Percentiles rank a stretch among this genome's conserved stretches.
Conservation (phyloP, 2,888 invertebrate species). For the Pimpla rufipes region DNA sequence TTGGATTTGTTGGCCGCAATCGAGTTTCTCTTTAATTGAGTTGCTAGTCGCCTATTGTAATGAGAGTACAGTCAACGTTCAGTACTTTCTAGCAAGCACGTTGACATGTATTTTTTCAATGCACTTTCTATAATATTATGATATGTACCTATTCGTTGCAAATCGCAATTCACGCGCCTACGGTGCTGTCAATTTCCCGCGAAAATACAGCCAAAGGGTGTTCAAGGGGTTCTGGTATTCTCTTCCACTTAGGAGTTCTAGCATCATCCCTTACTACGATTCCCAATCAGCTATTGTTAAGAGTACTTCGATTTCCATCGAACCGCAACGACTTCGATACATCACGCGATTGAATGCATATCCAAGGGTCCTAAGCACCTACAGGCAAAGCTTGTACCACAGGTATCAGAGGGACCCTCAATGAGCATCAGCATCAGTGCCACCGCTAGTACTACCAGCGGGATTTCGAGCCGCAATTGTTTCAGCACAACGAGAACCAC, state of each 20-base stretch:
- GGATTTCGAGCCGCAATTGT: slow-evolving; percentile 20
- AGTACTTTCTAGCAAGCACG: too few relatives aligned
- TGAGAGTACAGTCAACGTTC: too few relatives aligned
- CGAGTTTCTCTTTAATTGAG: too few relatives aligned
- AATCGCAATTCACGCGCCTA: slow-evolving; percentile 4
- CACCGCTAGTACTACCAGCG: slow-evolving; percentile 9
- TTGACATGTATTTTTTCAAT: background rate
- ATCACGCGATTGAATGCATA: slow-evolving; percentile 31
- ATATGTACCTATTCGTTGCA: background rate
- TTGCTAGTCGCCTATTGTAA: too few relatives aligned
- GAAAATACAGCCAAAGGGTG: slow-evolving; percentile 3
- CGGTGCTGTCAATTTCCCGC: background rate
- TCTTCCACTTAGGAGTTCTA: slow-evolving; percentile 9
- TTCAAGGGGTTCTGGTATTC: slow-evolving; percentile 10
- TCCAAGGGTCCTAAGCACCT: slow-evolving; percentile 4
- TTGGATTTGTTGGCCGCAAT: slow-evolving; percentile 27
- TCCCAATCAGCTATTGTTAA: slow-evolving; percentile 16
- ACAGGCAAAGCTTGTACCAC: slow-evolving; percentile 1
- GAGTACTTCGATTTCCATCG: slow-evolving; percentile 33
- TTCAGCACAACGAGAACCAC: slow-evolving; percentile 2
- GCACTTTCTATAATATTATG: background rate
- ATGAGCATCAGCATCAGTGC: slow-evolving; percentile 1
- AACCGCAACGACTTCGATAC: slow-evolving; percentile 27
- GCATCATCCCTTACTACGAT: slow-evolving; percentile 5
- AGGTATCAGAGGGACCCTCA: slow-evolving; percentile 11